Conservation (phyloP, 2,797 vertebrate species). For the Notolepis coatsorum region DNA sequence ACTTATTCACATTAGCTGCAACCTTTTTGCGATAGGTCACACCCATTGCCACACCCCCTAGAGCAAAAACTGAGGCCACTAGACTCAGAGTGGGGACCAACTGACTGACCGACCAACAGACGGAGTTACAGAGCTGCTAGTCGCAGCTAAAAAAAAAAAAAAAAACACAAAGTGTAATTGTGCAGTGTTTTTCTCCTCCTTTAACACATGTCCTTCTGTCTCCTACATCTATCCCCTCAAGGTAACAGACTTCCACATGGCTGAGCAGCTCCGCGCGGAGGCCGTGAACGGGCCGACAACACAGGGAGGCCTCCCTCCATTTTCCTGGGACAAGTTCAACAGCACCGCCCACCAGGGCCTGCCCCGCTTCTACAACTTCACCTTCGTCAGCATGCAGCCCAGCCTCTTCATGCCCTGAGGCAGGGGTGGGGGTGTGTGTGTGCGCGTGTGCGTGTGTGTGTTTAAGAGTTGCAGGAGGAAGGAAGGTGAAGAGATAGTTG, state of each 20-base stretch:
- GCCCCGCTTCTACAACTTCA: conserved; percentile 88
- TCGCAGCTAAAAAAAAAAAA: too few relatives aligned
- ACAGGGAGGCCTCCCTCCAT: conserved; percentile 85
- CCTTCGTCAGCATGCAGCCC: conserved; percentile 88
- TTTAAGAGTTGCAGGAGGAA: background rate
- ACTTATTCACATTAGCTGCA: too few relatives aligned
- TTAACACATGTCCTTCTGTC: background rate
- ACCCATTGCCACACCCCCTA: too few relatives aligned
- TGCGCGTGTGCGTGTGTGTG: background rate
- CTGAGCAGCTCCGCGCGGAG: conserved; percentile 78
- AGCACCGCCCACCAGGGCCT: conserved; percentile 86
- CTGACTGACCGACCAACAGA: too few relatives aligned
- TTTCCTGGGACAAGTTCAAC: conserved; percentile 87
- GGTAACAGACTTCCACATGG: conserved; percentile 90
- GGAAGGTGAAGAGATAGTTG: background rate
- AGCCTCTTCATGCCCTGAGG: conserved; percentile 73
- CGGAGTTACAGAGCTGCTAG: too few relatives aligned
- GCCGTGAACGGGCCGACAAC: conserved; percentile 91
- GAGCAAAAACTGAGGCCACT: too few relatives aligned
- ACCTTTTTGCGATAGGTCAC: too few relatives aligned
- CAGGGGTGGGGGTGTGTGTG: background rate
- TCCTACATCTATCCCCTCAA: conserved; percentile 38
- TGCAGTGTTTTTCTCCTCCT: background rate
- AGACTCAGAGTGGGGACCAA: too few relatives aligned
- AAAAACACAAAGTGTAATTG: too few relatives aligned